Evolutionary conservation across 2,797 vertebrate genomes (phyloP), one percentile per base, ranked within the genome.

Genomic region (Eremophila alpestris): DNA sequence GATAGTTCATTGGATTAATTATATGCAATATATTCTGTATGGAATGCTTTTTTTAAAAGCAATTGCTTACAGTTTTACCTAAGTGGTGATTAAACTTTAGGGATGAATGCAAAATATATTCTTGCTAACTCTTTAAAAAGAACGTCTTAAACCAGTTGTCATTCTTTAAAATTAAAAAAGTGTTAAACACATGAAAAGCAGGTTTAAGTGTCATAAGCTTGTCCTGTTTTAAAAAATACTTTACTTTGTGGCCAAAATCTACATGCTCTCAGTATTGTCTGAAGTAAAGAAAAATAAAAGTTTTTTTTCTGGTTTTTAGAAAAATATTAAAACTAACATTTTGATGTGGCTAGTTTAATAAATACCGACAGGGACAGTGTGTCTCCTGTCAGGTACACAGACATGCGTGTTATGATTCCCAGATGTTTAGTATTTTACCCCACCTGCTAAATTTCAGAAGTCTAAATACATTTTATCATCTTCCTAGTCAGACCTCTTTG

Each of bases 1-100:
- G 98, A 98, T 98, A 98, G 98, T 98, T 98, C 98, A 98, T 98
- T 99, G 98, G 98, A 99, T 99, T 99, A 99, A 99, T 99, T 98
- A 98, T 98, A 98, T 96, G 97, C 98, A 97, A 97, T 98, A 98
- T 98, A 98, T 98, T 98, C 96, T 97, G 82, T 97, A 97, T 96
- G 90, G 80, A 95, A 98, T 97, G 80, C 73, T 96, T 98, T 98
- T 98, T 96, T 96, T 76, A 36, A 96, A 97, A 97, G 92, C 96
- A 97, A 97, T 97, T 98, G 94, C 96, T 95, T 95, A 89, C 86
- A 95, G 91, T 91, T 95, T 94, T 95, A 97, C 96, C 97, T 97
- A 97, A 97, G 91, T 97, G 93, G 93, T 97, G 94, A 96, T 98
- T 98, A 97, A 96, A 97, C 83, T 96, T 98, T 82, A 95, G 89